Conservation (phyloP, 2,888 invertebrate genomes). For the Zonitis immaculata region DNA sequence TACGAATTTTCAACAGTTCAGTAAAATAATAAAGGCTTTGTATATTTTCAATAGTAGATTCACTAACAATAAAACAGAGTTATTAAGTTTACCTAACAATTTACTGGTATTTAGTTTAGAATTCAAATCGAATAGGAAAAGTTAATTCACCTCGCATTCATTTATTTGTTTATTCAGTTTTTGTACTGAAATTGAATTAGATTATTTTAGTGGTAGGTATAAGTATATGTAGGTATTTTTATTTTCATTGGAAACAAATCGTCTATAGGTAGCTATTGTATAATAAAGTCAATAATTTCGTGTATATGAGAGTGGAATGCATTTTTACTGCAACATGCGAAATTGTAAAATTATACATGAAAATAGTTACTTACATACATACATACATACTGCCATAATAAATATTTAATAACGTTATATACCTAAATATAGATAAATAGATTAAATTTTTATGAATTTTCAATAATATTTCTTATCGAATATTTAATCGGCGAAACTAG, state of each 20-base stretch:
- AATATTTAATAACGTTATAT: background rate
- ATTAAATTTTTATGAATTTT: too few species aligned
- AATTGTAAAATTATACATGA: too few species aligned
- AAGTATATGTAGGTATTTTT: too few species aligned
- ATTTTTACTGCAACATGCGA: background rate
- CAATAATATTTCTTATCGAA: too few species aligned
- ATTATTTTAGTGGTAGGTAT: too few species aligned
- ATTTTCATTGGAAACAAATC: background rate
- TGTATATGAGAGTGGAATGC: background rate
- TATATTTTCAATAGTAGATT: slow-evolving; percentile 17
- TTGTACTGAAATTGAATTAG: too few species aligned
- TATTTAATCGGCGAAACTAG: too few species aligned
- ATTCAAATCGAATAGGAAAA: background rate
- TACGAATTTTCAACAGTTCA: background rate
- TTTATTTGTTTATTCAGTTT: background rate
- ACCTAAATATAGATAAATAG: too few species aligned
- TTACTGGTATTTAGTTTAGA: background rate
- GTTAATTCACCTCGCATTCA: background rate
- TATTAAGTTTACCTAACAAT: slow-evolving; percentile 12
- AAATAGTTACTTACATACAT: too few species aligned
- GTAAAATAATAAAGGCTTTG: slow-evolving; percentile 1
- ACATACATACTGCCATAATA: background rate
- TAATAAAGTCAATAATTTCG: too few species aligned
- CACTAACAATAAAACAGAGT: slow-evolving; percentile 12
- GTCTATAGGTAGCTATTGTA: too few species aligned